Percentiles rank a stretch among this genome's conserved stretches.
Conservation (phyloP, 2,888 invertebrate genomes). For the Acrobasis consociella region DNA sequence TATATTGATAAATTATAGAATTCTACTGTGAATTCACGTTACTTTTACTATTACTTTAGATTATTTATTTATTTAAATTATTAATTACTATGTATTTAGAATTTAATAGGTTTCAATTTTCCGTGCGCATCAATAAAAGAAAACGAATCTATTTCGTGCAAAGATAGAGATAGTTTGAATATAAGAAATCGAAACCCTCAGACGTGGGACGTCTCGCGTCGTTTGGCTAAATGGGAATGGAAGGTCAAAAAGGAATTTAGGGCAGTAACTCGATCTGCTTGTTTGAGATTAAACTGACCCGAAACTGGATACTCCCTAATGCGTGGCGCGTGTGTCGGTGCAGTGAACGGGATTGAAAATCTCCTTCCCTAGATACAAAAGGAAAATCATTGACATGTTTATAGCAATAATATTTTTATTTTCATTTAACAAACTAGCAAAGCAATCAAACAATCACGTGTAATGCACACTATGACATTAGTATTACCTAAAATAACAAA, state of each 20-base stretch:
- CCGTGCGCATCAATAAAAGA: neutral
- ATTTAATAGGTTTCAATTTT: too few species aligned
- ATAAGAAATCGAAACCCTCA: slow-evolving; percentile 1
- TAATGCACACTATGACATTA: too few species aligned
- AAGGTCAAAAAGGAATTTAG: slow-evolving; percentile 40
- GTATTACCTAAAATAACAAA: too few species aligned
- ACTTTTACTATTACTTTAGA: too few species aligned
- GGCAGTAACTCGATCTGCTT: slow-evolving; percentile 56
- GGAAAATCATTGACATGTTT: neutral
- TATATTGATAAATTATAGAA: too few species aligned
- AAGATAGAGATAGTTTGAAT: neutral
- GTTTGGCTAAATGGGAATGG: slow-evolving; percentile 35
- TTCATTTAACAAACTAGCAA: too few species aligned
- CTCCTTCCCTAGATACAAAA: neutral
- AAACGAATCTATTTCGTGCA: neutral
- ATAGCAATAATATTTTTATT: too few species aligned
- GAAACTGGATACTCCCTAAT: slow-evolving; percentile 56
- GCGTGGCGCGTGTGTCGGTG: slow-evolving; percentile 35
- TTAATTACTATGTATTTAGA: too few species aligned
- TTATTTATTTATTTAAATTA: too few species aligned
- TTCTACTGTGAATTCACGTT: too few species aligned
- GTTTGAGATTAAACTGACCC: slow-evolving; percentile 60
- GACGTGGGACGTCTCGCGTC: slow-evolving; percentile 22
- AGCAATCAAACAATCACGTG: too few species aligned
- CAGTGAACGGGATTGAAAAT: neutral